These are phyloP conservation scores for Epinephelus malabaricus DNA, from an alignment of 2,797 vertebrate genomes.

Conservation along the genomic window DNA sequence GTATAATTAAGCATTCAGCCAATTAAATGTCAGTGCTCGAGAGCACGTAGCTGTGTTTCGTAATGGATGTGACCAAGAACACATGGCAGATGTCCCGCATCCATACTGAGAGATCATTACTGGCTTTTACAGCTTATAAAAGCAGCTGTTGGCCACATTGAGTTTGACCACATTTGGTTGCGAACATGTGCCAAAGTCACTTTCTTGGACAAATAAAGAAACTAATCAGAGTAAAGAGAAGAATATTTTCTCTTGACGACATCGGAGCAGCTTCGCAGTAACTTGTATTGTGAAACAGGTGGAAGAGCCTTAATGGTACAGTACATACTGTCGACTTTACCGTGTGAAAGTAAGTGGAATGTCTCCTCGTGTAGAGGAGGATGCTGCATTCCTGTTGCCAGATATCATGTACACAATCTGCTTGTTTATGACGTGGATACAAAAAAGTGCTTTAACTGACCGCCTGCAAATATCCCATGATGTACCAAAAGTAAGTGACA, in stretches of 20 bases:
- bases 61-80: slow-evolving; percentile 10
- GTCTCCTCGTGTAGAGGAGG: slow-evolving; percentile 41
- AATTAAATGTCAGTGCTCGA: slow-evolving; percentile 8
- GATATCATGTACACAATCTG: slow-evolving; percentile 36
- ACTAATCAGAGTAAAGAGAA: slow-evolving; percentile 29
- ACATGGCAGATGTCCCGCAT: neutral
- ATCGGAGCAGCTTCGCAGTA: slow-evolving; percentile 79
- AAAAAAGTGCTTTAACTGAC: slow-evolving; percentile 81
- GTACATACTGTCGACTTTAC: slow-evolving; percentile 28
- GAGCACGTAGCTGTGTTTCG: neutral
- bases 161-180: slow-evolving; percentile 34
- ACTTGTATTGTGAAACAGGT: slow-evolving; percentile 54
- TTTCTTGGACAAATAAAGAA: slow-evolving; percentile 36
- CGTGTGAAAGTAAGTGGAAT: slow-evolving; percentile 25
- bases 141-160: slow-evolving; percentile 13
- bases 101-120: slow-evolving; percentile 13
- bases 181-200: slow-evolving; percentile 19
- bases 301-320: slow-evolving; percentile 66
- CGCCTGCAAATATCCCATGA: slow-evolving; percentile 26
- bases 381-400: slow-evolving; percentile 54
- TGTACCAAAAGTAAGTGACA: slow-evolving; percentile 63
- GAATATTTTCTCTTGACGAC: slow-evolving; percentile 33
- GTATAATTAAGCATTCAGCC: slow-evolving; percentile 5
- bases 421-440: slow-evolving; percentile 48
- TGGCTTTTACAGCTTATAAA: slow-evolving; percentile 36